phyloP scores from a whole-genome alignment of 2,797 vertebrate species.

The Onychomys torridus region DNA sequence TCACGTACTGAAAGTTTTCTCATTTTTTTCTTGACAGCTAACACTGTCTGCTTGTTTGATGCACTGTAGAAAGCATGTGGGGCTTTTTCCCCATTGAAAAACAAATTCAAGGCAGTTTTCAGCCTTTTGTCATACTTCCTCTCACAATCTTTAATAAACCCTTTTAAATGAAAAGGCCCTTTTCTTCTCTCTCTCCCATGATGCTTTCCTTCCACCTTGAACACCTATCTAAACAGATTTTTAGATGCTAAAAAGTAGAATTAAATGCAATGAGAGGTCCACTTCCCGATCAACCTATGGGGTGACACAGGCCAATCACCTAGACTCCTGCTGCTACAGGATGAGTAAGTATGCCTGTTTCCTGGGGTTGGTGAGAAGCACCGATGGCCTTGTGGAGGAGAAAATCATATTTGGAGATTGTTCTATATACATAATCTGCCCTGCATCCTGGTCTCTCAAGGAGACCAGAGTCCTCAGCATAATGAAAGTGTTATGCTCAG shows the following conservation, averaged over 20 bases:
- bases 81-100: constrained; percentile 17
- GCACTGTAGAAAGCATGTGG: not conserved
- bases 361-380: no score
- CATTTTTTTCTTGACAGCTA: constrained; percentile 51
- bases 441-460: not conserved
- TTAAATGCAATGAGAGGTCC: not conserved
- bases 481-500: not conserved
- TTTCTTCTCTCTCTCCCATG: not conserved
- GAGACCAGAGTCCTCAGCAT: not conserved
- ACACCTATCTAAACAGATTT: not conserved
- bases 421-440: not conserved
- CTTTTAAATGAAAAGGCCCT: not conserved
- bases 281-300: not conserved
- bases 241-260: not conserved
- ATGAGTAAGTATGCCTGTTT: fast-evolving
- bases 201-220: not conserved
- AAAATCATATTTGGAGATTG: not conserved
- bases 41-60: not conserved
- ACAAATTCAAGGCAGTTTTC: constrained; percentile 43
- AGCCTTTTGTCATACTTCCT: not conserved
- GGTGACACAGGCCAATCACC: not conserved
- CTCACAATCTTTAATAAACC: not conserved
- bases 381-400: not conserved
- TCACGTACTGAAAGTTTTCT: constrained; percentile 31
- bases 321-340: not conserved